Base-by-base conservation (phyloP, 2,113 vertebrate genomes). In the Dinomys branickii region DNA sequence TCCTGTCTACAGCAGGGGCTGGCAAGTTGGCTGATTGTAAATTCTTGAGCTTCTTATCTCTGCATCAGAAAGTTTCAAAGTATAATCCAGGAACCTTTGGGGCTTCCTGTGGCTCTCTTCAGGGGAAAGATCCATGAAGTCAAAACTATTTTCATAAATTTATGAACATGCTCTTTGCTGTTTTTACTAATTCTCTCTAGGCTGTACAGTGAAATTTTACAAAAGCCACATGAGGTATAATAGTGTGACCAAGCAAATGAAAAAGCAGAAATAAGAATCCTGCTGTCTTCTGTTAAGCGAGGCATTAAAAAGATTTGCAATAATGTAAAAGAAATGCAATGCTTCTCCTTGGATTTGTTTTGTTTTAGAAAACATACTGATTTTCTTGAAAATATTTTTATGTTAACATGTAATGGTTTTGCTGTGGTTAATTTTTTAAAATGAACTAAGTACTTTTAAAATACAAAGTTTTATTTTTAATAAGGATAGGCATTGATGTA, bases 351-450 rank as follows among this genome's bases (percentile, higher is more conserved):
- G 50, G 52, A 88, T 56, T 83, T 44, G n/a, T n/a, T 77, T 71
- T 80, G 13, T 41, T 93, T 91, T 26, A 85, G 33, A 67, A 80
- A 84, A 80, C 54, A 44, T 0, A 83, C 71, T 75, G 83, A 80
- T 50, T 98, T 91, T 94, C 88, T 61, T 58, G 90, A 82, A 88
- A 73, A 3, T 30, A 7, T 85, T 26, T 38, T 73, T 87, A 71
- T 78, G 50, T 26, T 93, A 88, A 80, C 71, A 81, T 47, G 24
- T 35, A 88, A 85, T 13, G 28, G 13, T 35, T 84, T 96, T 73
- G n/a, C 38, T 69, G 65, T 52, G 28, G 65, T n/a, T 80, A 19
- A 63, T 58, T 58, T 80, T 75, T 10, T 65, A 85, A 73, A 59
- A 88, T 58, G 9, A 85, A 47, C 77, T 30, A 88, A 26, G 41